These are phyloP conservation scores for Meandrusa payeni DNA, from an alignment of 2,888 invertebrate species.

Conservation along the genomic window DNA sequence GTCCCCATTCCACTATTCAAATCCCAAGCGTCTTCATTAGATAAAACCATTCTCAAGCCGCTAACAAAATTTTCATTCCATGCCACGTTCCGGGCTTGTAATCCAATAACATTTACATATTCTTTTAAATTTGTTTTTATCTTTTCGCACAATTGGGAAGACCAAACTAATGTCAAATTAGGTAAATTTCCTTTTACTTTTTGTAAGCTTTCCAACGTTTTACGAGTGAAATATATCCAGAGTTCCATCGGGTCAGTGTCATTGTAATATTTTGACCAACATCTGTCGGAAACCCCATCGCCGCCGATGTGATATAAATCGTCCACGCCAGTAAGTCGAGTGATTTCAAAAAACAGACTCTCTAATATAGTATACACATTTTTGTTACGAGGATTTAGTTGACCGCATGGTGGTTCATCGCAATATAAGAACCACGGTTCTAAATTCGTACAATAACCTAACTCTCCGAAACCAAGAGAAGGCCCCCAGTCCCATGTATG, in stretches of 20 bases:
- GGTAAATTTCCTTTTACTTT: slow-evolving; percentile 66
- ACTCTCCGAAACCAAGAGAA: slow-evolving; percentile 82
- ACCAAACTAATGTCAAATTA: slow-evolving; percentile 53
- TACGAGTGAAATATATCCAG: slow-evolving; percentile 87
- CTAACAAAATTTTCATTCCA: slow-evolving; percentile 76
- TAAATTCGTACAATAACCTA: slow-evolving; percentile 87
- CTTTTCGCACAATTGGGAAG: slow-evolving; percentile 43
- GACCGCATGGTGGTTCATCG: slow-evolving; percentile 91
- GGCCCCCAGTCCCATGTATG: slow-evolving; percentile 90
- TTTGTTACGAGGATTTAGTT: slow-evolving; percentile 87
- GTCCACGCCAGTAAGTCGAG: slow-evolving; percentile 86
- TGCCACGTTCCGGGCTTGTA: slow-evolving; percentile 83
- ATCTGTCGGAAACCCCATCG: slow-evolving; percentile 86
- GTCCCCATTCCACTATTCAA: slow-evolving; percentile 90
- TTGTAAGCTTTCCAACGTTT: slow-evolving; percentile 79
- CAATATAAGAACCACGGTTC: slow-evolving; percentile 87
- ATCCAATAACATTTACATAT: slow-evolving; percentile 42
- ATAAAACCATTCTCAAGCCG: slow-evolving; percentile 86
- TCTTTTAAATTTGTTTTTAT: slow-evolving; percentile 47
- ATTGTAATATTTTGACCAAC: slow-evolving; percentile 84
- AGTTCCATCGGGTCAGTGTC: slow-evolving; percentile 83
- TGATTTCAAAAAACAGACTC: slow-evolving; percentile 86
- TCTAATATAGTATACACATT: slow-evolving; percentile 85
- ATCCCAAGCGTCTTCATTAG: slow-evolving; percentile 92
- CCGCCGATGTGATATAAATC: slow-evolving; percentile 91